phyloP scores from a whole-genome alignment of 1,140 invertebrate species.

The Calephelis nemesis region DNA sequence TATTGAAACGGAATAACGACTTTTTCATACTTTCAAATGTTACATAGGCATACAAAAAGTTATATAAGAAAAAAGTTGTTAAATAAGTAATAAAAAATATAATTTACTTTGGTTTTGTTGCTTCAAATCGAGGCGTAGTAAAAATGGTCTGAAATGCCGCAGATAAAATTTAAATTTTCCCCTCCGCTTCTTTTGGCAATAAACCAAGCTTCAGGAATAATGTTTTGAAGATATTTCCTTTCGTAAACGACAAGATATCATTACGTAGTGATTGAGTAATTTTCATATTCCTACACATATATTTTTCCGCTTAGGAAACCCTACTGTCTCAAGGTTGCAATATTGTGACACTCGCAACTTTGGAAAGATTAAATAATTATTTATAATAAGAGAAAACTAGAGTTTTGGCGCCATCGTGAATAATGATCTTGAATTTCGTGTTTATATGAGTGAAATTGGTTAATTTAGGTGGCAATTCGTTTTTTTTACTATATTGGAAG shows the following conservation, averaged over 20 bases:
- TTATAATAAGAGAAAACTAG: background rate
- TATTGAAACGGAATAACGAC: too few relatives aligned
- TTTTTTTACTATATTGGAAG: too few relatives aligned
- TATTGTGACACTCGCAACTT: background rate
- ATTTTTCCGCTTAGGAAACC: conserved; percentile 2
- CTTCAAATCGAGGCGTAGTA: conserved; percentile 7
- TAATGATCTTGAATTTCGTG: too few relatives aligned
- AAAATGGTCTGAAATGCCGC: conserved; percentile 18
- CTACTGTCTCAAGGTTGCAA: background rate
- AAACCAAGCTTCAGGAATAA: conserved; percentile 20
- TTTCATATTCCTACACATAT: background rate
- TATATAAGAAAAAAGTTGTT: background rate
- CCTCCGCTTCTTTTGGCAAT: conserved; percentile 25
- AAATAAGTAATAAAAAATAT: conserved; percentile 9
- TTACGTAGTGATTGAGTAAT: background rate
- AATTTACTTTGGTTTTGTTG: conserved; percentile 9
- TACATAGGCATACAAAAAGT: too few relatives aligned
- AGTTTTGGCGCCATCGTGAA: too few relatives aligned
- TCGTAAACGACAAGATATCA: conserved; percentile 23
- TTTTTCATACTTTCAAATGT: too few relatives aligned
- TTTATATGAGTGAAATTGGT: too few relatives aligned
- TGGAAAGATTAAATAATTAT: background rate
- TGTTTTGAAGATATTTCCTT: conserved; percentile 10
- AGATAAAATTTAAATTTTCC: conserved; percentile 33
- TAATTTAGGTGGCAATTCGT: too few relatives aligned